These are phyloP conservation scores for Sebastes trivittatus DNA, from an alignment of 2,797 vertebrate species.

Conservation along the genomic window DNA sequence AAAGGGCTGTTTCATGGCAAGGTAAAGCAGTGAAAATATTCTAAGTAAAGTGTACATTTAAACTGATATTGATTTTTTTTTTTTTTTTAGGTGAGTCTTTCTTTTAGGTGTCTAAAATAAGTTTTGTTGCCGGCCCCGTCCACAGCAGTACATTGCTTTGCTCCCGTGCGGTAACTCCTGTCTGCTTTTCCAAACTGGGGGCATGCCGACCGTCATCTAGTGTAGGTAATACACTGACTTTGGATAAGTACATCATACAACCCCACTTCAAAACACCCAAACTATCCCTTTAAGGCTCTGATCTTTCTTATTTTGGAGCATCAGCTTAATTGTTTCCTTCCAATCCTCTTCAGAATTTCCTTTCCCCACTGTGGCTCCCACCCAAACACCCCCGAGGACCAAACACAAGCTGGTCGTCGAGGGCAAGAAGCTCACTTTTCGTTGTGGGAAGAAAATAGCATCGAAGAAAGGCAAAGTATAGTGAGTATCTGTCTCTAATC, in stretches of 20 bases:
- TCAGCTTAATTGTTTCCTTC: background rate
- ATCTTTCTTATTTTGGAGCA: background rate
- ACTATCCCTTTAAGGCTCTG: background rate
- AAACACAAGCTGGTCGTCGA: slow-evolving; percentile 92
- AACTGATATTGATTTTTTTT: background rate
- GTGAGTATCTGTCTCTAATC: slow-evolving; percentile 83
- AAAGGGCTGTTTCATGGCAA: background rate
- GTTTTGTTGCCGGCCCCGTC: too few relatives aligned
- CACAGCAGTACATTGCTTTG: too few relatives aligned
- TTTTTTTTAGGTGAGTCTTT: too few relatives aligned
- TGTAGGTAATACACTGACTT: background rate
- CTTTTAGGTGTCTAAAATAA: too few relatives aligned
- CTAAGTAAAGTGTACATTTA: background rate
- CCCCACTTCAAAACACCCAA: background rate
- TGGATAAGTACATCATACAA: background rate
- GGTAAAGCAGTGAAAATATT: background rate
- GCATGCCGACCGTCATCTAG: rapidly evolving
- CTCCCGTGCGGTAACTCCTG: too few relatives aligned
- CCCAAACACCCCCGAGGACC: slow-evolving; percentile 87
- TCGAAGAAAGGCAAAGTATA: slow-evolving; percentile 95
- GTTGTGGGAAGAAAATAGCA: slow-evolving; percentile 95
- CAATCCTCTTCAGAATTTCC: slow-evolving; percentile 86
- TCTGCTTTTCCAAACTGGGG: too few relatives aligned
- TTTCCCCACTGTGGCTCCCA: slow-evolving; percentile 89
- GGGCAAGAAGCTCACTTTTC: slow-evolving; percentile 94